Base-by-base conservation (phyloP, 2,888 invertebrate genomes). In the Xestia sexstrigata region DNA sequence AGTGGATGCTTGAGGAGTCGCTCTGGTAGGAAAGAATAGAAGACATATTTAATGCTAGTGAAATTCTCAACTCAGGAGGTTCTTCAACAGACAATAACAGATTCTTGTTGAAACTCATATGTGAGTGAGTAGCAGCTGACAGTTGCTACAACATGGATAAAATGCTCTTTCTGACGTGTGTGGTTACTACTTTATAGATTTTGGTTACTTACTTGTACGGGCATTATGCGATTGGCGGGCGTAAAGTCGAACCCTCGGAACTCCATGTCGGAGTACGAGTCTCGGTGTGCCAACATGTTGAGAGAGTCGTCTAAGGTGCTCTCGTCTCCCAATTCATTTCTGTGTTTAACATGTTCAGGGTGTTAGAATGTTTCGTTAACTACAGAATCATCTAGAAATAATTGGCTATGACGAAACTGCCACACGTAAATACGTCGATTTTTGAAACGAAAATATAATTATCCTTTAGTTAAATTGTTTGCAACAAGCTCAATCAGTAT, bases 1-100 rank as follows among this genome's bases (percentile, higher is more conserved):
- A 95, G 70, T 93, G 91, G n/a, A 94, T 89, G 87, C 95, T 95
- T 0, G 96, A 96, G 0, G 96, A 93, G 74, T 96, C 96, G 73
- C 95, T 95, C 95, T 96, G 90, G 0, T 83, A 26, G 8, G 0
- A 0, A 39, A 84, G 17, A n/a, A 6, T 70, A 20, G 0, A 52
- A 15, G 13, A 35, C 3, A 26, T n/a, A 35, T 35, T 35, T 35
- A 35, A 35, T 35, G 35, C 35, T 35, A 35, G 35, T 35, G 35
- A 2, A 35, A 35, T 35, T 35, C 35, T 35, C 35, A 35, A 35
- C 35, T 35, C 35, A 35, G 35, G 35, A 35, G 35, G n/a, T 15
- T 26, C 58, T 58, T 7, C 8, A 58, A 26, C 26, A 58, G 26
- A 58, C 26, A 2, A 8, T 26, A 7, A 7, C 26, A 17, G 8